These are phyloP conservation scores for Neodiprion lecontei DNA, from an alignment of 1,140 invertebrate species.

Conservation along the genomic window DNA sequence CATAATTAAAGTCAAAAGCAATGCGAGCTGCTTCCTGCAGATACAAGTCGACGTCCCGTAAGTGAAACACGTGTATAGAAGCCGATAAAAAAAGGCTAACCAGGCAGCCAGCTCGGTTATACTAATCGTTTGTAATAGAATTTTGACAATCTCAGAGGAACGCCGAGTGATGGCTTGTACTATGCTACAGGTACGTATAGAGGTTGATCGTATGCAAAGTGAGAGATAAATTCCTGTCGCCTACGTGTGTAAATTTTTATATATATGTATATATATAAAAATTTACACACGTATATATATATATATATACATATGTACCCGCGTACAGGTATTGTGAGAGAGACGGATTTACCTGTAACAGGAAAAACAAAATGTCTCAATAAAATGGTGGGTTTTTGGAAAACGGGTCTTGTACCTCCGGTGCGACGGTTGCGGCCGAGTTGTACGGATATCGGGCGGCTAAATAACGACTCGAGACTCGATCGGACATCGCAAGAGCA, in stretches of 20 bases:
- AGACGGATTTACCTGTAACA: not conserved
- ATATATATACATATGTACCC: too few relatives aligned
- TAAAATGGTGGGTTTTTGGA: not conserved
- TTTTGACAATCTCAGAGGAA: too few relatives aligned
- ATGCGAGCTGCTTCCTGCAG: not conserved
- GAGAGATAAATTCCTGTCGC: not conserved
- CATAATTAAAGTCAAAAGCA: not conserved
- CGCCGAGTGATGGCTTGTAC: too few relatives aligned
- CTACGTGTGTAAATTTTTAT: not conserved
- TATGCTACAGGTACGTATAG: too few relatives aligned
- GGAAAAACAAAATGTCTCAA: constrained; percentile 1
- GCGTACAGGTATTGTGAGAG: not conserved
- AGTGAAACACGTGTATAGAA: not conserved
- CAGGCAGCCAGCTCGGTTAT: too few relatives aligned
- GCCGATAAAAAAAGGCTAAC: too few relatives aligned
- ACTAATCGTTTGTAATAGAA: not conserved
- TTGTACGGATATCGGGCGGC: not conserved
- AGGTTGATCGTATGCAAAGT: not conserved
- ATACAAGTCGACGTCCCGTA: not conserved
- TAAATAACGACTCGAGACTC: not conserved
- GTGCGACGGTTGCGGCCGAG: too few relatives aligned
- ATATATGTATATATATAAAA: too few relatives aligned
- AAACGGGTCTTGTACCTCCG: too few relatives aligned
- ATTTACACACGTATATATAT: too few relatives aligned
- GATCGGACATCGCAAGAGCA: not conserved